These are phyloP conservation scores for Rhaphigaster nebulosa DNA, from an alignment of 2,888 invertebrate genomes.

Conservation along the genomic window DNA sequence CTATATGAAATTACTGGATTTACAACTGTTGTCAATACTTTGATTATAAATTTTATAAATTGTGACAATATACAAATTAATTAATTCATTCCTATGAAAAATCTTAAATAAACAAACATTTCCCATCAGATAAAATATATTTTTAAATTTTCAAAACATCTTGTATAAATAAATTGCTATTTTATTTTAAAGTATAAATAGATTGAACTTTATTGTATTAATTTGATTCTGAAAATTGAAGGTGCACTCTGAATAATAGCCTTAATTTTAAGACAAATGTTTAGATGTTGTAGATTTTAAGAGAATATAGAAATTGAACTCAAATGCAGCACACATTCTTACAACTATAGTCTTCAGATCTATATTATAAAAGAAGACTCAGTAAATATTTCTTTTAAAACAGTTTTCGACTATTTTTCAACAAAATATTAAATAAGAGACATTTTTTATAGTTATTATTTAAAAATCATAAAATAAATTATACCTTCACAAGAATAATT, in stretches of 20 bases:
- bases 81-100: not conserved
- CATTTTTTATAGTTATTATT: not conserved
- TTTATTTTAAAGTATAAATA: not conserved
- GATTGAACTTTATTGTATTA: not conserved
- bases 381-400: not conserved
- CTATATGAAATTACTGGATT: conserved; percentile 72
- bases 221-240: not conserved
- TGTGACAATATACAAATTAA: not conserved
- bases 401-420: not conserved
- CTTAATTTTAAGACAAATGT: no score
- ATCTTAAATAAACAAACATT: not conserved
- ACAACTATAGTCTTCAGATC: not conserved
- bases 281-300: no score
- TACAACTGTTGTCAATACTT: not conserved
- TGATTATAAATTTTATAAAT: not conserved
- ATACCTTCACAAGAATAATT: conserved; percentile 91
- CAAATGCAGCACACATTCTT: no score
- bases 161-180: not conserved
- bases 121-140: not conserved
- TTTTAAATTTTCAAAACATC: not conserved
- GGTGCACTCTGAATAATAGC: not conserved
- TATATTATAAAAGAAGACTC: not conserved
- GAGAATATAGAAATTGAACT: no score
- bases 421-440: not conserved
- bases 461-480: conserved; percentile 69